phyloP scores from a whole-genome alignment of 2,888 invertebrate genomes.

The Drosophila engyochracea region DNA sequence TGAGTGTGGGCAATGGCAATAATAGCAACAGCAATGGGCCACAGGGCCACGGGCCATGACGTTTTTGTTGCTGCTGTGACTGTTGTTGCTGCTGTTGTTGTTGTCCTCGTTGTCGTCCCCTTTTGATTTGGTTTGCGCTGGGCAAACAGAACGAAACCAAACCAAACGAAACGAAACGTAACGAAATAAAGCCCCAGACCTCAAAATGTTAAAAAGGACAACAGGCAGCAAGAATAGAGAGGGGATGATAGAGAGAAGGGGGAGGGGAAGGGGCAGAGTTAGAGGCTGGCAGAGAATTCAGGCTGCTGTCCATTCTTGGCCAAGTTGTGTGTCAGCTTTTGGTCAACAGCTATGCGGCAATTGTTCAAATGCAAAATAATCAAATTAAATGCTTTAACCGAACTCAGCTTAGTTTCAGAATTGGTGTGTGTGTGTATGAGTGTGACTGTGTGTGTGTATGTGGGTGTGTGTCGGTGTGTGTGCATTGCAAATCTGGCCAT shows the following conservation, averaged over 20 bases:
- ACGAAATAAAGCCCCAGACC: conserved; percentile 78
- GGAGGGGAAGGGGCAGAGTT: neutral
- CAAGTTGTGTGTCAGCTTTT: conserved; percentile 61
- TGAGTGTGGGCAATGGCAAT: conserved; percentile 32
- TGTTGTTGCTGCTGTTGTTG: conserved; percentile 34
- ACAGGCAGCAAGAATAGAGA: conserved; percentile 28
- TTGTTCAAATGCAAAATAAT: conserved; percentile 64
- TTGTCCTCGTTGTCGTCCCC: conserved; percentile 47
- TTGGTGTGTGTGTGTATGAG: conserved; percentile 4
- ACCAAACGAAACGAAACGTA: conserved; percentile 72
- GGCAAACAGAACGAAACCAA: conserved; percentile 68
- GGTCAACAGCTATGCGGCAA: conserved; percentile 51
- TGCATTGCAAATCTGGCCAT: conserved; percentile 42
- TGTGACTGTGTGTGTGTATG: neutral
- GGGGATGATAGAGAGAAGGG: neutral
- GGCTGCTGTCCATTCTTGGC: conserved; percentile 43
- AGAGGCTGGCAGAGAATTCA: conserved; percentile 13
- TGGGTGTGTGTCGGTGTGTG: neutral
- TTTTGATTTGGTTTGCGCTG: conserved; percentile 69
- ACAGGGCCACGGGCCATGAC: conserved; percentile 66
- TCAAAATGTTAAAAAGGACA: conserved; percentile 77
- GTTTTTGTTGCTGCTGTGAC: conserved; percentile 28
- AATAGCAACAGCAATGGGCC: conserved; percentile 57
- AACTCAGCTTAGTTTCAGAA: neutral
- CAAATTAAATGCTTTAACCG: conserved; percentile 67